Evolutionary conservation across 1,140 invertebrate species (phyloP).

Genomic region (Nomia melanderi): DNA sequence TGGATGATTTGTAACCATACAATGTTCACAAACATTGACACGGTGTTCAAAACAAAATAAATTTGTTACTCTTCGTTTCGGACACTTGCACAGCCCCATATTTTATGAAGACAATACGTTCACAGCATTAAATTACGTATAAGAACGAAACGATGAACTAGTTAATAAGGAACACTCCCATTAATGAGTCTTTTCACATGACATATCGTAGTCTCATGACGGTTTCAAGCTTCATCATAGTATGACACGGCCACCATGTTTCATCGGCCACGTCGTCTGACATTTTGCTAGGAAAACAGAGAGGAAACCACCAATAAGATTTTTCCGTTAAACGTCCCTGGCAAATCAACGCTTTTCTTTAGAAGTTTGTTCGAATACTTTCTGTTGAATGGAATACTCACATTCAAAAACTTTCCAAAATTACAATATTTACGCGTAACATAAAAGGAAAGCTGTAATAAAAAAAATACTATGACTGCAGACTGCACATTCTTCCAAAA

Average conservation of each 20-base stretch:
- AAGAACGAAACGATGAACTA: not conserved
- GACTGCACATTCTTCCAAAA: no score
- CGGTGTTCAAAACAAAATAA: constrained; percentile 99
- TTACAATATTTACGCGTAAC: no score
- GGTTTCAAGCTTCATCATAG: constrained; percentile 12
- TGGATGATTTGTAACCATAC: constrained; percentile 96
- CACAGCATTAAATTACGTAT: constrained; percentile 25
- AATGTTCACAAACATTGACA: constrained; percentile 99
- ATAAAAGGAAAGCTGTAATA: no score
- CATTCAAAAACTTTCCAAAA: no score
- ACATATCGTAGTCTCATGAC: constrained; percentile 17
- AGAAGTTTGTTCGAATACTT: not conserved
- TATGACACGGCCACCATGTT: constrained; percentile 43
- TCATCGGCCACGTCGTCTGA: constrained; percentile 68
- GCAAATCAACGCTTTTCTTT: not conserved
- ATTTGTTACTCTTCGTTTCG: constrained; percentile 97
- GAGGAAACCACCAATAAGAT: constrained; percentile 43
- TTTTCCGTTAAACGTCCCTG: not conserved
- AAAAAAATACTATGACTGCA: no score
- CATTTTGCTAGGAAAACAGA: constrained; percentile 21
- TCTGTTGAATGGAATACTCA: no score
- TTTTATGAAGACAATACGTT: constrained; percentile 40
- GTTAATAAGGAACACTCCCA: constrained; percentile 6
- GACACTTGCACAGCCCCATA: constrained; percentile 99
- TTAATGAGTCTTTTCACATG: not conserved